A percentile compares a stretch with the other conserved stretches of the same genome.
Evolutionary conservation across 2,888 invertebrate species (phyloP).

Genomic region (Myathropa florea): DNA sequence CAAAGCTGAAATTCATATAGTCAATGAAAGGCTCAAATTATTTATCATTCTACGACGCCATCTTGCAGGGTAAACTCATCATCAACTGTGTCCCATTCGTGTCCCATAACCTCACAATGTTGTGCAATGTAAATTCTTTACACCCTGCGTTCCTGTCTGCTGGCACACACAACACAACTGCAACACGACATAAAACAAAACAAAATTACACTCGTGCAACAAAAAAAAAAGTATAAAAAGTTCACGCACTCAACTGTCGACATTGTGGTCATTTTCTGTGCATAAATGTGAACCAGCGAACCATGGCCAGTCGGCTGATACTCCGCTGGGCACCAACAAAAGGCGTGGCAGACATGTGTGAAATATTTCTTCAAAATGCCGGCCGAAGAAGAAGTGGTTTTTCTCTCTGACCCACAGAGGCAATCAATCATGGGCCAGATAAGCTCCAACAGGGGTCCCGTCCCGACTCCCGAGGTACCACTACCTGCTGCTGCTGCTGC

Average conservation of each 20-base stretch:
- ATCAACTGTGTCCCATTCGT: neutral
- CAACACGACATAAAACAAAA: neutral
- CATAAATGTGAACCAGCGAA: conserved; percentile 27
- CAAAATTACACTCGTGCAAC: neutral
- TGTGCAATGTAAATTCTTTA: neutral
- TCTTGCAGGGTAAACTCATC: neutral
- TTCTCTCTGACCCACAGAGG: conserved; percentile 26
- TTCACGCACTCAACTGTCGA: conserved; percentile 17
- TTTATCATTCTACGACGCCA: neutral
- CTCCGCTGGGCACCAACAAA: conserved; percentile 19
- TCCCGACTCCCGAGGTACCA: neutral
- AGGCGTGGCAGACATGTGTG: conserved; percentile 65
- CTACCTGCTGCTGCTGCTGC: neutral
- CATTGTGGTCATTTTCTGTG: conserved; percentile 23
- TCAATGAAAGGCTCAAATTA: no score
- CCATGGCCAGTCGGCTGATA: neutral
- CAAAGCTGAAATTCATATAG: no score
- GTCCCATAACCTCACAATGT: neutral
- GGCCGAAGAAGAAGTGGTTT: conserved; percentile 31
- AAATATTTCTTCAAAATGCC: conserved; percentile 66
- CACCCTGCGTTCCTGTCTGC: neutral
- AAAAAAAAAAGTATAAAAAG: neutral
- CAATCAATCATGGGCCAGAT: conserved; percentile 54
- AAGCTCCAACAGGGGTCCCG: neutral
- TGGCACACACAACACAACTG: neutral